Conservation (phyloP, 2,113 vertebrate species). For the Corvus moneduloides region DNA sequence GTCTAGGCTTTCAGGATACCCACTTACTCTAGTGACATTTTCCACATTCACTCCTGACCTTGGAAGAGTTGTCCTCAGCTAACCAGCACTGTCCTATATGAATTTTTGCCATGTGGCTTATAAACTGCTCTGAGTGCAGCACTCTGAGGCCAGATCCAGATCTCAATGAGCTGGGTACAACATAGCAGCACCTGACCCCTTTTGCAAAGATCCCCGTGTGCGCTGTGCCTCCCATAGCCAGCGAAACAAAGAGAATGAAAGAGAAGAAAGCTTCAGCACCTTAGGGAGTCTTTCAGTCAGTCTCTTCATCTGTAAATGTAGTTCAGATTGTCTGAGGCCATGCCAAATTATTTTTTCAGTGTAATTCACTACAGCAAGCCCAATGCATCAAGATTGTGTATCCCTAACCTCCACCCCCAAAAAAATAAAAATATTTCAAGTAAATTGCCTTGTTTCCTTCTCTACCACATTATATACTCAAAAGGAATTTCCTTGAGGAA, state of each 20-base stretch:
- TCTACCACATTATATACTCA: background rate
- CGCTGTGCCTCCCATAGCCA: background rate
- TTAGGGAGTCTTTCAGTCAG: background rate
- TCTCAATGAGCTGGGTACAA: background rate
- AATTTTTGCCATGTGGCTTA: background rate
- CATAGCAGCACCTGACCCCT: background rate
- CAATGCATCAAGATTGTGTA: background rate
- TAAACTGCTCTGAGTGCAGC: background rate
- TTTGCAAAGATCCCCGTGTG: rapidly evolving
- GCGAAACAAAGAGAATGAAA: background rate
- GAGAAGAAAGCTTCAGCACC: background rate
- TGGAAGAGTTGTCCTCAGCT: background rate
- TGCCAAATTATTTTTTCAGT: background rate
- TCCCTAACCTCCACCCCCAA: rapidly evolving
- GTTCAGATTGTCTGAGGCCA: background rate
- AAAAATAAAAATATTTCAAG: background rate
- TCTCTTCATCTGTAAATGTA: background rate
- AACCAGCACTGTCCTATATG: background rate
- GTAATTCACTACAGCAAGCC: background rate
- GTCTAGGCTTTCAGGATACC: background rate
- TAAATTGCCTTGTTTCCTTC: background rate
- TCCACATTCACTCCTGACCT: background rate
- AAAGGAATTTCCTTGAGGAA: background rate
- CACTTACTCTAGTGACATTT: background rate
- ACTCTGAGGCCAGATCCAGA: background rate